Evolutionary conservation across 2,888 invertebrate species (phyloP), one percentile per base, ranked within the genome.

Genomic region (Nemoura dubitans): DNA sequence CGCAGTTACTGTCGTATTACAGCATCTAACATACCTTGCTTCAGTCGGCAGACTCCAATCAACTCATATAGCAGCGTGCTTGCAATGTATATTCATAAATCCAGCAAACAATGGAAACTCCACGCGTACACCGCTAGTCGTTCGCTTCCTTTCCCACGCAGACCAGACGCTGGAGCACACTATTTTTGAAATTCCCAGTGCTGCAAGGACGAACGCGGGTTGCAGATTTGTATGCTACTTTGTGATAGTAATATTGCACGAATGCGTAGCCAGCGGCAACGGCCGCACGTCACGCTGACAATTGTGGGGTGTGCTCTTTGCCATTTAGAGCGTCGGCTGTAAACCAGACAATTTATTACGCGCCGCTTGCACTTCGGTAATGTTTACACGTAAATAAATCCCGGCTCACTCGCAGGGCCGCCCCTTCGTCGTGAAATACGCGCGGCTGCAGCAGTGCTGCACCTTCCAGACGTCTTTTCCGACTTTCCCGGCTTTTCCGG

Each of bases 311-410:
- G 59, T 21, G 21, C 59, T 21, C 59, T 21, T 21, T 59, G 59
- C 59, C 59, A 21, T 59, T 21, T 7, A 59, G 59, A 10, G 21
- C 59, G 59, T 10, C 59, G 59, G 59, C 59, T 21, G 16, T 59
- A 59, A 59, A 59, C 59, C 14, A 3, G 59, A 21, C 59, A 59
- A 59, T 59, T 59, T 59, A 59, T 59, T 21, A 21, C 36, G 36
- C 36, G 36, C 2, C 59, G 59, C 36, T 6, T 59, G 59, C 59
- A 21, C 59, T 59, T 10, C 59, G 59, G 59, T 59, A 59, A 59
- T 59, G 59, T 59, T 59, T 59, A 59, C 59, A 59, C 59, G 59
- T 59, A 59, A 59, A 59, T 59, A 59, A 59, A 59, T 59, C 59
- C 59, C 59, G 21, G 59, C 21, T 21, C 21, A n/a, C n/a, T n/a